Evolutionary conservation across 2,113 vertebrate genomes (phyloP), one percentile per base, ranked within the genome.

Genomic region (Dasyprocta punctata): DNA sequence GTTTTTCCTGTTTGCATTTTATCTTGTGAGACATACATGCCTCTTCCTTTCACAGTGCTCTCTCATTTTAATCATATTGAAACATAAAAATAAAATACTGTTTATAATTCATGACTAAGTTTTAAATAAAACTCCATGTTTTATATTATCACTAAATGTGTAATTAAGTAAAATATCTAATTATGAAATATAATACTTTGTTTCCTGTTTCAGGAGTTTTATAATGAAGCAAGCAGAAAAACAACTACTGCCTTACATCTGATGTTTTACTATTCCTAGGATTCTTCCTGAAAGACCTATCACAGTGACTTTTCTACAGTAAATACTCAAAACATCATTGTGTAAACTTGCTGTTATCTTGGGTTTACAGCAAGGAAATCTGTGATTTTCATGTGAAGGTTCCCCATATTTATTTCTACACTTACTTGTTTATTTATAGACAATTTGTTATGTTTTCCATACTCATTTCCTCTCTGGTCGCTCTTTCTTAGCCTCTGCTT

Each of bases 151-250:
- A 24, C 16, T 84, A 52, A 52, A 54, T 69, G 17, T 69, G 61
- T 83, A 69, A 69, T 91, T 92, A 89, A 61, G 89, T 92, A 92
- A 94, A 97, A 91, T 61, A 47, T 82, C 65, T 77, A 89, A 78
- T 94, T 96, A 86, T 78, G 44, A 94, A 77, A 86, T 89, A 56
- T 56, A 82, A 58, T 20, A 41, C 6, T 75, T 80, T 88, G 19
- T 87, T n/a, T 90, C 13, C 65, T 90, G 26, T 94, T 95, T 20
- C 38, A 89, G 71, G 41, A 91, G 69, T 86, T 86, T 85, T 86
- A 44, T 30, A 95, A 54, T 67, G 56, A 88, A 69, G 12, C 49
- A 58, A 90, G 49, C 20, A 67, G 75, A 93, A 88, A 85, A 92
- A 52, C 30, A 88, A 91, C 81, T 36, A 77, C 30, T 67, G 13